These are phyloP conservation scores for Hybognathus amarus DNA, from an alignment of 2,797 vertebrate species.

Conservation along the genomic window DNA sequence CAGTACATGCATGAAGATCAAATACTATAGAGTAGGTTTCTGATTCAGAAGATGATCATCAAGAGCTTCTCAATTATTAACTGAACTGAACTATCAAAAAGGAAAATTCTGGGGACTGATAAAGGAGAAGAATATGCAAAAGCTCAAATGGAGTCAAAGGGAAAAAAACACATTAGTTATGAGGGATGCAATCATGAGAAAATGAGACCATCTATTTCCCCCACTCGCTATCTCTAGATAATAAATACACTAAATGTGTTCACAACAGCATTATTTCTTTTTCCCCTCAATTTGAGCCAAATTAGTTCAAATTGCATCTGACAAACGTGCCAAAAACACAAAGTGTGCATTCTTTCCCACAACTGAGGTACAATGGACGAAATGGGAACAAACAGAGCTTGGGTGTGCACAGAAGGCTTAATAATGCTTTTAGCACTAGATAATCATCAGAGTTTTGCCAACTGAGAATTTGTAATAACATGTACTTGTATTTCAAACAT, in stretches of 20 bases:
- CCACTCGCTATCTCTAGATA: slow-evolving; percentile 39
- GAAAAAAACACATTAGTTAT: slow-evolving; percentile 15
- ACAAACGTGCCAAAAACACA: slow-evolving; percentile 62
- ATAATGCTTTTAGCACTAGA: not conserved
- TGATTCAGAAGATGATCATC: not conserved
- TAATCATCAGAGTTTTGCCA: not conserved
- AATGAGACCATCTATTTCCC: slow-evolving; percentile 40
- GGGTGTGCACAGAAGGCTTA: not conserved
- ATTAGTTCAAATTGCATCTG: slow-evolving; percentile 62
- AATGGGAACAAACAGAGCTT: not conserved
- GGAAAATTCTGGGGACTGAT: slow-evolving; percentile 20
- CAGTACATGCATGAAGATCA: slow-evolving; percentile 22
- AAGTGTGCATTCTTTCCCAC: slow-evolving; percentile 66
- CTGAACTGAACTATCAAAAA: slow-evolving; percentile 1
- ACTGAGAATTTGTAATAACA: not conserved
- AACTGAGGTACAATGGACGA: slow-evolving; percentile 45
- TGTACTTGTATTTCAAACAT: not conserved
- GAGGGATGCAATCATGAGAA: slow-evolving; percentile 36
- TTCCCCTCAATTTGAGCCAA: slow-evolving; percentile 63
- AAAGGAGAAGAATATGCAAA: slow-evolving; percentile 42
- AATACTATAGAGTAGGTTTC: slow-evolving; percentile 18
- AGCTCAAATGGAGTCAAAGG: slow-evolving; percentile 20
- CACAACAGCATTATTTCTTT: slow-evolving; percentile 56
- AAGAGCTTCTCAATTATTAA: not conserved
- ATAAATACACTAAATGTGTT: slow-evolving; percentile 58